These are phyloP conservation scores for Buathra laborator DNA, from an alignment of 2,888 invertebrate species.

Conservation along the genomic window DNA sequence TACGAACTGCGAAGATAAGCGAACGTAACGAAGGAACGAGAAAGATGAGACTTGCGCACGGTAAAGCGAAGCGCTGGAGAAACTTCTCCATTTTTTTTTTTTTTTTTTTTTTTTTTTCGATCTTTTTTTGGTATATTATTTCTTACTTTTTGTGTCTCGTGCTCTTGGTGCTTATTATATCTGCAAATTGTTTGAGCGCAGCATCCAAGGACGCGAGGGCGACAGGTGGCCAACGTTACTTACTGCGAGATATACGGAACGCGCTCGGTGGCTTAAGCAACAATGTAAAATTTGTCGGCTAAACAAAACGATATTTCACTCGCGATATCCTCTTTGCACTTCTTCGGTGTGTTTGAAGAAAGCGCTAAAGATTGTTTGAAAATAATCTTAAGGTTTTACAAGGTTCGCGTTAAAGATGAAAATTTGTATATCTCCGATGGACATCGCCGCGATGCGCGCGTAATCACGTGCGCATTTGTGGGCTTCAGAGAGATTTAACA, in stretches of 20 bases:
- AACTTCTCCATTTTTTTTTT: background rate
- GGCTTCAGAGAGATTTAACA: slow-evolving; percentile 28
- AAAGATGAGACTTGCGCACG: background rate
- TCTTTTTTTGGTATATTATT: slow-evolving; percentile 8
- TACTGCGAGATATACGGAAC: slow-evolving; percentile 15
- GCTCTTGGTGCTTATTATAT: slow-evolving; percentile 14
- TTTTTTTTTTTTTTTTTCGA: background rate
- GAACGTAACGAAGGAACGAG: slow-evolving; percentile 19
- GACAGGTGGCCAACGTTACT: slow-evolving; percentile 44
- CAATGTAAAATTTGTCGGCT: slow-evolving; percentile 36
- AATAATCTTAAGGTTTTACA: slow-evolving; percentile 47
- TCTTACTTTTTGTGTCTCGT: slow-evolving; percentile 20
- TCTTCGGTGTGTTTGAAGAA: slow-evolving; percentile 10
- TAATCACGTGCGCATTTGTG: background rate
- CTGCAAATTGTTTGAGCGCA: slow-evolving; percentile 15
- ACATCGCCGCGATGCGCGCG: background rate
- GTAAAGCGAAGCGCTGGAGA: background rate
- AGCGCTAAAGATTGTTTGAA: background rate
- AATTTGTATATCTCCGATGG: slow-evolving; percentile 44
- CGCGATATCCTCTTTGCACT: background rate
- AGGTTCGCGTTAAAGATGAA: slow-evolving; percentile 22
- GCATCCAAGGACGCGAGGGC: slow-evolving; percentile 31
- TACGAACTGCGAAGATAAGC: slow-evolving; percentile 50
- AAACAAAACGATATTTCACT: slow-evolving; percentile 18
- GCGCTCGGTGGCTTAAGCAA: background rate